These are phyloP conservation scores for Rhinolophus sinicus DNA, from an alignment of 2,113 vertebrate species.

Conservation along the genomic window DNA sequence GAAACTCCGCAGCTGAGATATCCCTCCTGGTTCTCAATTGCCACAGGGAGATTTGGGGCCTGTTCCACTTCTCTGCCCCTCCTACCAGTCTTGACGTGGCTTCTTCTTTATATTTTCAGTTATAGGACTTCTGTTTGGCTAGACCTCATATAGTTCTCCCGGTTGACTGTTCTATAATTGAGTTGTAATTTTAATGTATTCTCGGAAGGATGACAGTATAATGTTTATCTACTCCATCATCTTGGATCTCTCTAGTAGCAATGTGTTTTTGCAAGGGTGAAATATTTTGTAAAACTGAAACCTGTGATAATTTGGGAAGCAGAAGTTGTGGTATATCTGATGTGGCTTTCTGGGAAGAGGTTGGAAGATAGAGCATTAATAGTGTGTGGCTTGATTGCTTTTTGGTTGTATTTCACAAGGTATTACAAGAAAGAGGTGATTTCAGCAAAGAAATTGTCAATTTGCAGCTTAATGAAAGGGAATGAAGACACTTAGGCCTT, in stretches of 20 bases:
- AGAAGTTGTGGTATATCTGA: neutral
- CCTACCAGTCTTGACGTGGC: no score
- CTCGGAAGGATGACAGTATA: no score
- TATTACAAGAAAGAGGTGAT: neutral
- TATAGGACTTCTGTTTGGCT: no score
- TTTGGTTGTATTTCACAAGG: neutral
- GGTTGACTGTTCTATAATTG: no score
- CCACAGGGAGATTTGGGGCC: no score
- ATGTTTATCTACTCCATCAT: no score
- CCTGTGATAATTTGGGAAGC: neutral
- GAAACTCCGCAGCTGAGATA: no score
- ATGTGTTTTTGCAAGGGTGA: neutral
- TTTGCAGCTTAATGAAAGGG: neutral
- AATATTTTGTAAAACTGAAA: neutral
- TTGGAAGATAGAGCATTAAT: neutral
- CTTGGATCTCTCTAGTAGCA: neutral
- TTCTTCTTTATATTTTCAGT: no score
- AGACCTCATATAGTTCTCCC: no score
- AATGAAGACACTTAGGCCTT: neutral
- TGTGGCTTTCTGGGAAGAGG: neutral
- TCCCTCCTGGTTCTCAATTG: no score
- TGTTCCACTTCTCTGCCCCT: no score
- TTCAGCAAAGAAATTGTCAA: neutral
- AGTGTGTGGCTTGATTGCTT: neutral
- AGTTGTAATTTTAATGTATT: no score